Evolutionary conservation across 2,797 vertebrate species (phyloP), one percentile per base, ranked within the genome.

Genomic region (Chromobotia macracanthus): DNA sequence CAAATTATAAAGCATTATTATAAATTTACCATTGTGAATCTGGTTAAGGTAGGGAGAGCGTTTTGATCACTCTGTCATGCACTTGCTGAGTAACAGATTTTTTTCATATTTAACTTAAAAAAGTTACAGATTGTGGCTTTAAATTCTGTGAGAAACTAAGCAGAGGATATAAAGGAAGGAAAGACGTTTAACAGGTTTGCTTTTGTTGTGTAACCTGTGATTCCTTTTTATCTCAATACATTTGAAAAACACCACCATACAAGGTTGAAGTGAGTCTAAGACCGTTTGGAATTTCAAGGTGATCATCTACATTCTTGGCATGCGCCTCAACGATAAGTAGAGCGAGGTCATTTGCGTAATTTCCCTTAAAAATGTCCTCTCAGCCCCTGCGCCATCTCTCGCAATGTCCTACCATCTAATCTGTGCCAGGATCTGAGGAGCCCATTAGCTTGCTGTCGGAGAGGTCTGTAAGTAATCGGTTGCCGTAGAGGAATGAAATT

Each of bases 401-500:
- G 53, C 77, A 48, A 68, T 77, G 81, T 63, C 75, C 72, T 75
- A 75, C 75, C 75, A 82, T 79, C 82, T 72, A 83, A 84, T 84
- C 82, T 80, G 55, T 53, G 72, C 44, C 65, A 70, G 75, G 69
- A 85, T 85, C 82, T 83, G 70, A 68, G 80, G 77, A 78, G 75
- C 82, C 84, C 88, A 94, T 95, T 94, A 92, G 88, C 89, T 94
- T 93, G 89, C 92, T 87, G 91, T 83, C 88, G 88, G 72, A 93
- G 91, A 90, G 91, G 89, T 87, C 90, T 91, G 88, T 93, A 93
- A 94, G 93, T 94, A 94, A 94, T 93, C 92, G 92, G 89, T 89
- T 91, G 91, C 92, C 93, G 90, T 88, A 89, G 92, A 88, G 51
- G 88, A 88, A 88, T 91, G 88, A 93, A 94, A 94, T 91, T 94